Percentiles rank a stretch among this genome's conserved stretches.
Conservation (phyloP, 2,113 vertebrate species). For the Micronycteris hirsuta region DNA sequence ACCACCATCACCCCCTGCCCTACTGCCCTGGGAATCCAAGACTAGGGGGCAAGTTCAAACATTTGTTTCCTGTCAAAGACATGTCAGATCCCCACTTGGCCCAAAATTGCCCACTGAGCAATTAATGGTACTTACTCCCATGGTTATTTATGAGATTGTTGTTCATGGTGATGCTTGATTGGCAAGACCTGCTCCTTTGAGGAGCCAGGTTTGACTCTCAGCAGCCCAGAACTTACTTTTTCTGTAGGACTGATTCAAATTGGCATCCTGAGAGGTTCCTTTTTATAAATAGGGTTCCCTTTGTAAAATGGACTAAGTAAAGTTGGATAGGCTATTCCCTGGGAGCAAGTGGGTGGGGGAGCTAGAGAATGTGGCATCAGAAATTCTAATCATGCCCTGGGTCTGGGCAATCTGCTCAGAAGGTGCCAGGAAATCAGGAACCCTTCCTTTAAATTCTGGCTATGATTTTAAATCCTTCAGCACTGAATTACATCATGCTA, state of each 20-base stretch:
- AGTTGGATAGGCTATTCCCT: not conserved
- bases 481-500: not conserved
- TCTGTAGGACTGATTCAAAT: not conserved
- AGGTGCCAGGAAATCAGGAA: not conserved
- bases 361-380: not conserved
- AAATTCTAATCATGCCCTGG: not conserved
- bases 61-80: not conserved
- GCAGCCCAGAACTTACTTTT: not conserved
- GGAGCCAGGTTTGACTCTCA: not conserved
- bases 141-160: not conserved
- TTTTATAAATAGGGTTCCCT: not conserved
- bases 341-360: not conserved
- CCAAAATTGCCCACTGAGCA: not conserved
- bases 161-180: not conserved
- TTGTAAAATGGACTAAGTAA: not conserved
- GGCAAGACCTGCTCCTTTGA: not conserved
- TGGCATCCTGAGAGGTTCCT: not conserved
- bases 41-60: conserved; percentile 44
- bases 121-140: not conserved
- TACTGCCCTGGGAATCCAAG: not conserved
- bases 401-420: not conserved
- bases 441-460: not conserved
- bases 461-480: not conserved
- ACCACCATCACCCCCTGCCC: not conserved
- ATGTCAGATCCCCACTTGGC: not conserved